Evolutionary conservation across 2,797 vertebrate genomes (phyloP).

Genomic region (Gymnodraco acuticeps): DNA sequence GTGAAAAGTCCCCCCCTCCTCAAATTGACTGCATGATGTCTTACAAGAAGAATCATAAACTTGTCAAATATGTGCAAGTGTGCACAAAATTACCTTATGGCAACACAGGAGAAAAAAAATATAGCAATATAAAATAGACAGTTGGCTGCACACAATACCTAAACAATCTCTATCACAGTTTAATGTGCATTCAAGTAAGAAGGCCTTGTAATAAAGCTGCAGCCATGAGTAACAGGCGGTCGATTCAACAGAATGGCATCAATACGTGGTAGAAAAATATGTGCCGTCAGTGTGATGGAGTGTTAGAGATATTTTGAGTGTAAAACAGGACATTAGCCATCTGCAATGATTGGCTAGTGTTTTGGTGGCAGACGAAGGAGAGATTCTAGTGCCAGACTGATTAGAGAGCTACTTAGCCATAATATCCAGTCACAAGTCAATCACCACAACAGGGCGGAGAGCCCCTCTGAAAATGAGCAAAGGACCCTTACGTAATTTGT

Average conservation of each 20-base stretch:
- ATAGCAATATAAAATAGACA: neutral
- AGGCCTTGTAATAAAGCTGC: neutral
- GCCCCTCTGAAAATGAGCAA: slow-evolving; percentile 10
- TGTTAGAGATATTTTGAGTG: slow-evolving; percentile 17
- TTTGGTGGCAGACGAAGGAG: slow-evolving; percentile 49
- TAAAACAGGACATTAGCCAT: slow-evolving; percentile 51
- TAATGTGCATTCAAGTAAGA: neutral
- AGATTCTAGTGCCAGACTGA: slow-evolving; percentile 43
- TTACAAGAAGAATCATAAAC: neutral
- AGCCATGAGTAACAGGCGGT: slow-evolving; percentile 13
- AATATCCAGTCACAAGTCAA: slow-evolving; percentile 25
- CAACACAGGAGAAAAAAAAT: neutral
- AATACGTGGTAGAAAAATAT: slow-evolving; percentile 30
- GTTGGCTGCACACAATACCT: neutral
- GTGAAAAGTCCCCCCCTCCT: neutral
- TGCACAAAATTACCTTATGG: neutral
- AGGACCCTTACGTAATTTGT: neutral
- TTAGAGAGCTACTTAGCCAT: slow-evolving; percentile 28
- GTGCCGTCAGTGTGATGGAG: slow-evolving; percentile 5
- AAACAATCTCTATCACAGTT: slow-evolving; percentile 6
- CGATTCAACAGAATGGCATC: slow-evolving; percentile 23
- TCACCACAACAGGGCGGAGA: slow-evolving; percentile 18
- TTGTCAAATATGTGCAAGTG: slow-evolving; percentile 9
- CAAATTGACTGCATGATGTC: slow-evolving; percentile 3
- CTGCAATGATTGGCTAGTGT: slow-evolving; percentile 59